phyloP scores from a whole-genome alignment of 2,888 invertebrate genomes.

The Cordylochernes scorpioides region DNA sequence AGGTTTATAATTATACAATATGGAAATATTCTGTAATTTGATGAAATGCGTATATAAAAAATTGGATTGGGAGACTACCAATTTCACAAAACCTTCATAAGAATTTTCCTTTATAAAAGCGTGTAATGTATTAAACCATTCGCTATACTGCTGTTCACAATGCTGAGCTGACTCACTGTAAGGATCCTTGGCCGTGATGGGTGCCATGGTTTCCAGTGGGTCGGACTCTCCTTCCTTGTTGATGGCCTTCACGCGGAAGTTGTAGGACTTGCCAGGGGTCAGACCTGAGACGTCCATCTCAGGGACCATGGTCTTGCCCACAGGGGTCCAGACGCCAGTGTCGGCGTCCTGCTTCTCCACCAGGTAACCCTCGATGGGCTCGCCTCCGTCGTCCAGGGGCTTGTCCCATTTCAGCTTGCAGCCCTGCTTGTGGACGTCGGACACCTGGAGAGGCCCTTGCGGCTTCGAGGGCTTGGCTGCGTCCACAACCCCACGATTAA shows the following conservation, averaged over 20 bases:
- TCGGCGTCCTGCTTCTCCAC: constrained; percentile 77
- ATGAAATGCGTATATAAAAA: background rate
- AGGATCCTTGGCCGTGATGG: constrained; percentile 81
- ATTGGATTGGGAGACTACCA: too few species aligned
- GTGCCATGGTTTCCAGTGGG: constrained; percentile 61
- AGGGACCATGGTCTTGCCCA: constrained; percentile 34
- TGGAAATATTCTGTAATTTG: too few species aligned
- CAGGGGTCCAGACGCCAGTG: constrained; percentile 75
- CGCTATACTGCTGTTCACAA: too few species aligned
- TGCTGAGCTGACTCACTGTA: constrained; percentile 31
- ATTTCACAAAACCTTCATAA: too few species aligned
- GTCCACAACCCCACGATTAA: too few species aligned
- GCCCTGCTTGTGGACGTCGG: constrained; percentile 61
- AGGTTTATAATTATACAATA: too few species aligned
- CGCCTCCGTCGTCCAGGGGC: constrained; percentile 53
- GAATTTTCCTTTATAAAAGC: too few species aligned
- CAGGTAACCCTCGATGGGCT: constrained; percentile 62
- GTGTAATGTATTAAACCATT: background rate
- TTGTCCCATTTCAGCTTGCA: constrained; percentile 77
- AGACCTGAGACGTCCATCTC: constrained; percentile 27
- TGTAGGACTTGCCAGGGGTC: constrained; percentile 28
- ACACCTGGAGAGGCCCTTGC: constrained; percentile 60
- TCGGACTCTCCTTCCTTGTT: constrained; percentile 40
- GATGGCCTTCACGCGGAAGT: constrained; percentile 30
- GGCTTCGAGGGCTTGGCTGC: constrained; percentile 55